Conservation (phyloP, 2,113 vertebrate species). For the Crotalus helleri region DNA sequence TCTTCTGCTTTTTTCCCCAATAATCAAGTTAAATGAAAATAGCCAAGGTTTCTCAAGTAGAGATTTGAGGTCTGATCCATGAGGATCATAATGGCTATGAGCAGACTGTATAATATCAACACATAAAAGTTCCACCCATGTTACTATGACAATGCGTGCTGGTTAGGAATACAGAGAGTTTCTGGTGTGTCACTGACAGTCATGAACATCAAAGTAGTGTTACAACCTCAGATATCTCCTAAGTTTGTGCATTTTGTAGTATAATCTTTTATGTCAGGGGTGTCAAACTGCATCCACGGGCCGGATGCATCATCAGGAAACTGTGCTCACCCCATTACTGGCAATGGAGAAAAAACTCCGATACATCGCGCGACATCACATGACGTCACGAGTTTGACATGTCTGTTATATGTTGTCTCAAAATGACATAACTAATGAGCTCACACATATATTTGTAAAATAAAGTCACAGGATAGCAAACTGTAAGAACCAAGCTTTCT, state of each 20-base stretch:
- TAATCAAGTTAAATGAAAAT: neutral
- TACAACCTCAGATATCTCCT: neutral
- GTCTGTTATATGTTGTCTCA: neutral
- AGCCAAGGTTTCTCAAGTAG: neutral
- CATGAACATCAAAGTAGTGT: neutral
- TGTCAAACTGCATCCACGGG: too few species aligned
- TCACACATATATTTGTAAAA: neutral
- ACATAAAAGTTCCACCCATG: neutral
- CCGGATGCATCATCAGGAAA: too few species aligned
- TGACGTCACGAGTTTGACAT: too few species aligned
- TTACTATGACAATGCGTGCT: neutral
- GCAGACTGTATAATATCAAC: neutral
- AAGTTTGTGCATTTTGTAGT: neutral
- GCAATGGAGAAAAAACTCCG: too few species aligned
- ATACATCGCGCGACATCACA: too few species aligned
- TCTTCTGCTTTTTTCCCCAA: neutral
- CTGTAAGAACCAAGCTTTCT: neutral
- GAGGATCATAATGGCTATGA: neutral
- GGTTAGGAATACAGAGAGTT: neutral
- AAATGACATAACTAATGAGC: neutral
- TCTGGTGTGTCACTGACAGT: neutral
- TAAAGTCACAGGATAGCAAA: neutral
- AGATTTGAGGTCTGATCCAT: neutral
- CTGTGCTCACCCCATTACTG: too few species aligned
- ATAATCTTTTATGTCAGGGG: neutral